These are phyloP conservation scores for Nematopogon swammerdamellus DNA, from an alignment of 2,888 invertebrate species.

Conservation along the genomic window DNA sequence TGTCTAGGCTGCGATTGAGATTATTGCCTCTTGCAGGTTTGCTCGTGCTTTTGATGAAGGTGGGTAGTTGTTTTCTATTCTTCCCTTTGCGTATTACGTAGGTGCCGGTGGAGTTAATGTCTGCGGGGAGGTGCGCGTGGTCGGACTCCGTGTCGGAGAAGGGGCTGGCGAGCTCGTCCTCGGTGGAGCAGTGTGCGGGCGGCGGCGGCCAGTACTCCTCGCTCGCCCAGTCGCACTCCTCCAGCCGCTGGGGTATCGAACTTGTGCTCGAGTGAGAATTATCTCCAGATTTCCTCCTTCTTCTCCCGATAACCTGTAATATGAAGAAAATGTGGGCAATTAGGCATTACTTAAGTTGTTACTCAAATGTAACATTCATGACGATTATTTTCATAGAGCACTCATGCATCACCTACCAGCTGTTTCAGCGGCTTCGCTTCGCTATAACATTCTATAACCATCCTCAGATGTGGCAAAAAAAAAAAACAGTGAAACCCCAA, in stretches of 20 bases:
- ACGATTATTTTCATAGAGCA: too few relatives aligned
- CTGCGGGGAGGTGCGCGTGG: conserved; percentile 16
- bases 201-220: conserved; percentile 72
- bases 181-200: conserved; percentile 61
- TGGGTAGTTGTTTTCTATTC: conserved; percentile 64
- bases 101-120: conserved; percentile 61
- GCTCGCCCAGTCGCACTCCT: conserved; percentile 55
- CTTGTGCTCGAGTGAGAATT: conserved; percentile 66
- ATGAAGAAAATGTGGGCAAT: neutral
- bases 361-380: neutral
- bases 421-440: too few relatives aligned
- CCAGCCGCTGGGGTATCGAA: conserved; percentile 65
- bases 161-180: conserved; percentile 66
- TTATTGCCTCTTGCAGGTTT: conserved; percentile 34
- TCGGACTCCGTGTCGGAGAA: conserved; percentile 58
- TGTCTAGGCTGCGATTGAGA: conserved; percentile 42
- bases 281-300: conserved; percentile 55
- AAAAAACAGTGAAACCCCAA: too few relatives aligned
- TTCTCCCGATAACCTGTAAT: conserved; percentile 54
- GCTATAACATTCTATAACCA: too few relatives aligned
- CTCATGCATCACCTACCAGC: too few relatives aligned
- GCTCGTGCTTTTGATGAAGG: conserved; percentile 50
- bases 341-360: neutral
- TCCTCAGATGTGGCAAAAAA: too few relatives aligned
- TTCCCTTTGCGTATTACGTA: conserved; percentile 77